phyloP scores from a whole-genome alignment of 2,888 invertebrate species.

The Drosophila gaucha region DNA sequence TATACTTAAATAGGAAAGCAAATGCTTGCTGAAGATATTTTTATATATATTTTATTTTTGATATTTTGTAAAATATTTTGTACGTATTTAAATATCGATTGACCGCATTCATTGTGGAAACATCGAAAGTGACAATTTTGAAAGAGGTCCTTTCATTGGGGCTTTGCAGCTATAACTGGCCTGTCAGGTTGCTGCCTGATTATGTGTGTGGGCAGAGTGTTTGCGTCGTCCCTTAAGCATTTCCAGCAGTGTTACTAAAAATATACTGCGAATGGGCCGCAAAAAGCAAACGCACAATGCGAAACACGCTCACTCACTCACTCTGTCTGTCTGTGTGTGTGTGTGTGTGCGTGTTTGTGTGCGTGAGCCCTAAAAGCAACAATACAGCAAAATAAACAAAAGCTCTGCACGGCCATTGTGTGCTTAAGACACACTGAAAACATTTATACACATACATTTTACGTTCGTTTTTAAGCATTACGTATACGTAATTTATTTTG shows the following conservation, averaged over 20 bases:
- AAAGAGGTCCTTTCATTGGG: slow-evolving; percentile 10
- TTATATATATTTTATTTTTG: too few relatives aligned
- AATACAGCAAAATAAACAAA: slow-evolving; percentile 64
- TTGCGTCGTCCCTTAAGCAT: slow-evolving; percentile 27
- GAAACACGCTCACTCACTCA: neutral
- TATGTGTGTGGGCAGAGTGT: slow-evolving; percentile 8
- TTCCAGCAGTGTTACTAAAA: slow-evolving; percentile 37
- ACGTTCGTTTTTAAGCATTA: slow-evolving; percentile 28
- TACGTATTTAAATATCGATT: slow-evolving; percentile 11
- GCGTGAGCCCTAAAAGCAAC: slow-evolving; percentile 38
- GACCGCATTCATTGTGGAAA: neutral
- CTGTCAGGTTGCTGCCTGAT: slow-evolving; percentile 10
- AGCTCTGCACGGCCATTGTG: slow-evolving; percentile 70
- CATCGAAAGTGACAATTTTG: slow-evolving; percentile 8
- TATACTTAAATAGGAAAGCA: too few relatives aligned
- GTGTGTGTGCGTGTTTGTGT: slow-evolving; percentile 4
- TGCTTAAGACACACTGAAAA: slow-evolving; percentile 59
- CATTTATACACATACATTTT: slow-evolving; percentile 61
- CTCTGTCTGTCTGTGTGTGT: neutral
- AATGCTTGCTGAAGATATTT: too few relatives aligned
- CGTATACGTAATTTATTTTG: slow-evolving; percentile 59
- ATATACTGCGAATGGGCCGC: slow-evolving; percentile 39
- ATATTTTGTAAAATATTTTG: too few relatives aligned
- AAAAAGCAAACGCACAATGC: slow-evolving; percentile 33
- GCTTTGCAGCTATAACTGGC: neutral